Evolutionary conservation across 2,797 vertebrate genomes (phyloP).

Genomic region (Distichodus sexfasciatus): DNA sequence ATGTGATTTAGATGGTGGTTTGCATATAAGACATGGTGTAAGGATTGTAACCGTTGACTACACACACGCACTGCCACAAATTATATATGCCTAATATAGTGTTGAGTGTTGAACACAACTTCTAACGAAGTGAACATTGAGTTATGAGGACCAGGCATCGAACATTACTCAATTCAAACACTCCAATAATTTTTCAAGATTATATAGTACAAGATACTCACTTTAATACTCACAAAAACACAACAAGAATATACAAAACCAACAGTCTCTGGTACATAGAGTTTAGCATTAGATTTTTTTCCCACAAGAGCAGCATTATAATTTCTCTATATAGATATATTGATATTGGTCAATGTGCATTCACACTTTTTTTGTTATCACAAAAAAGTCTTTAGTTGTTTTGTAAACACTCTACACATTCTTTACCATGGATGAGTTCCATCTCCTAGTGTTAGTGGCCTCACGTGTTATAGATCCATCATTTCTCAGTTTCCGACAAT

Average conservation of each 20-base stretch:
- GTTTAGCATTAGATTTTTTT: conserved; percentile 62
- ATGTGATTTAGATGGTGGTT: too few species aligned
- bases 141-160: neutral
- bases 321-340: conserved; percentile 71
- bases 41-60: too few species aligned
- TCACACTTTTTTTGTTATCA: conserved; percentile 54
- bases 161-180: neutral
- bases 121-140: too few species aligned
- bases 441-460: conserved; percentile 68
- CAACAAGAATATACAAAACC: conserved; percentile 80
- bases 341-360: conserved; percentile 67
- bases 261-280: conserved; percentile 76
- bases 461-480: conserved; percentile 55
- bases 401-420: conserved; percentile 47
- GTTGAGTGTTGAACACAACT: too few species aligned
- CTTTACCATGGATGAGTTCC: conserved; percentile 51
- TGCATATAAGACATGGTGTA: too few species aligned
- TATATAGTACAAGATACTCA: conserved; percentile 70
- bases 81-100: too few species aligned
- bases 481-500: conserved; percentile 49
- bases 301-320: conserved; percentile 74
- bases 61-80: too few species aligned
- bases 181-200: neutral
- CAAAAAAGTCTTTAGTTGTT: conserved; percentile 40
- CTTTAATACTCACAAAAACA: conserved; percentile 83